A percentile compares a stretch with the other conserved stretches of the same genome.
Evolutionary conservation across 2,797 vertebrate genomes (phyloP).

Genomic region (Brachyalestes nurse): DNA sequence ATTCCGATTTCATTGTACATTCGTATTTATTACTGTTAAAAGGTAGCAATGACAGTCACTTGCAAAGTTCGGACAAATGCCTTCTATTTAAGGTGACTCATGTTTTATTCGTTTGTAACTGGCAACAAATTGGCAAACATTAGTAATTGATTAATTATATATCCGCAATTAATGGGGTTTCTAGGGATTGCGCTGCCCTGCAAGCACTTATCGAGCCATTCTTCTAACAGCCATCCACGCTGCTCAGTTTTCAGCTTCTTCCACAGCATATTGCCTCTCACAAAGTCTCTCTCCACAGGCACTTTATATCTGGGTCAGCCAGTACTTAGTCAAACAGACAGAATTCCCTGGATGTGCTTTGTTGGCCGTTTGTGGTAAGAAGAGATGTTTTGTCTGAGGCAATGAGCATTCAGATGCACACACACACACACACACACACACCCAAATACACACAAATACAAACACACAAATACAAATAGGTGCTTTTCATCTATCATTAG

Average conservation of each 20-base stretch:
- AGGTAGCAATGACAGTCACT: background rate
- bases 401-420: conserved; percentile 8
- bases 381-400: conserved; percentile 38
- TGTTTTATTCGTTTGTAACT: conserved; percentile 12
- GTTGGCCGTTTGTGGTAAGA: conserved; percentile 35
- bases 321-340: conserved; percentile 54
- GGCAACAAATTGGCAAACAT: conserved; percentile 9
- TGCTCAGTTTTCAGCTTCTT: conserved; percentile 28
- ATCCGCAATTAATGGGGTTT: conserved; percentile 31
- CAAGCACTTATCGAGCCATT: conserved; percentile 11
- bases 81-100: background rate
- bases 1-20: background rate
- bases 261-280: conserved; percentile 28
- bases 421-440: conserved; percentile 16
- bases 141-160: conserved; percentile 34
- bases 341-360: conserved; percentile 49
- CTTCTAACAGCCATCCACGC: conserved; percentile 27
- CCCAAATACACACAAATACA: background rate
- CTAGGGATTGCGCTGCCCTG: conserved; percentile 5
- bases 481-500: conserved; percentile 29
- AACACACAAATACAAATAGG: conserved; percentile 18
- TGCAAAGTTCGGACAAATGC: background rate
- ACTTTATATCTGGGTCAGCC: conserved; percentile 50
- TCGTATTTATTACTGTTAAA: background rate
- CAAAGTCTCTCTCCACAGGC: conserved; percentile 37